These are phyloP conservation scores for Actenoides hombroni DNA, from an alignment of 2,113 vertebrate species.

Conservation along the genomic window DNA sequence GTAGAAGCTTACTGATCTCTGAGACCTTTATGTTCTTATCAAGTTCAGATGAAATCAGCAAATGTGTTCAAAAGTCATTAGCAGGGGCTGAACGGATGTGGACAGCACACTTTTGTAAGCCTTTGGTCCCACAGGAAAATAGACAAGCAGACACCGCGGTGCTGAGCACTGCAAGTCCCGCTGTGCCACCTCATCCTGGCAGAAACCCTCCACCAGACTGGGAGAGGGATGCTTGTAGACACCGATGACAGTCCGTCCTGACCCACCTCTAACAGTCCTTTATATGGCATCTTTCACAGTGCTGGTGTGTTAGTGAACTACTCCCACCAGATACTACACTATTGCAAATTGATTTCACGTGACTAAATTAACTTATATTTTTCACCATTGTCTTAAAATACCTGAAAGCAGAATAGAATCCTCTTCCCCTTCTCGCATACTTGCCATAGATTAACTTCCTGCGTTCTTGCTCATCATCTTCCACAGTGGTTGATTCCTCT, in stretches of 20 bases:
- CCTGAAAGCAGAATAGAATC: neutral
- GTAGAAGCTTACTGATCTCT: neutral
- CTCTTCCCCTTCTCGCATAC: neutral
- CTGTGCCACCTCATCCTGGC: neutral
- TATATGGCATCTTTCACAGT: accelerated
- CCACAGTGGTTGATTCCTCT: neutral
- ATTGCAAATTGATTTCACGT: neutral
- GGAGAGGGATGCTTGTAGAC: neutral
- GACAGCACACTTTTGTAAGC: neutral
- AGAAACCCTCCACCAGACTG: neutral
- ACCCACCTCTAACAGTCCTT: neutral
- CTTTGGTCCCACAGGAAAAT: neutral
- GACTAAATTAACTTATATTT: neutral
- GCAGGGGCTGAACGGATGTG: neutral
- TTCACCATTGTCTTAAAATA: neutral
- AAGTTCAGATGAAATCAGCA: neutral
- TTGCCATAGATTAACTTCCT: neutral
- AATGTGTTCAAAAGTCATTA: neutral
- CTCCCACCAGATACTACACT: neutral
- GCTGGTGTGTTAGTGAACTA: neutral
- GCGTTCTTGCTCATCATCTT: neutral
- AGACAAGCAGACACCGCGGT: accelerated
- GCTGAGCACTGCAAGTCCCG: neutral
- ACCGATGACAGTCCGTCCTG: too few species aligned
- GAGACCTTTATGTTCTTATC: neutral